phyloP scores from a whole-genome alignment of 2,113 vertebrate species.

The Galeopterus variegatus region DNA sequence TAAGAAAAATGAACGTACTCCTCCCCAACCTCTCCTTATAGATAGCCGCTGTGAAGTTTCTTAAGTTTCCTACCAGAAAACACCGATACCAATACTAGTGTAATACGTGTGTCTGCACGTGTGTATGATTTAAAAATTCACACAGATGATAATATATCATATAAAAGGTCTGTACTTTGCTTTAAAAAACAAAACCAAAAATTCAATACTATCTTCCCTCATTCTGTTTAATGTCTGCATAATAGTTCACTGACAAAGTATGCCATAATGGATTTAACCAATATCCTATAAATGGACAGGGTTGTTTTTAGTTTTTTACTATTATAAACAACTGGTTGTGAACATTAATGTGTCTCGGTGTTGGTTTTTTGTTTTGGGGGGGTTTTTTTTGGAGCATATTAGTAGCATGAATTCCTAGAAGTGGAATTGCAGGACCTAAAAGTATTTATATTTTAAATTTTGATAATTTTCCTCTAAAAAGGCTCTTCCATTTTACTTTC shows the following conservation, averaged over 20 bases:
- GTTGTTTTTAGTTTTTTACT: slow-evolving; percentile 2
- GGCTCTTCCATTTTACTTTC: not conserved
- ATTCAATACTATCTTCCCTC: not conserved
- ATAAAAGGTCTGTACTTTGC: not conserved
- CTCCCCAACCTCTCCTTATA: not conserved
- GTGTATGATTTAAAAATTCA: not conserved
- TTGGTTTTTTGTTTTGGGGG: not conserved
- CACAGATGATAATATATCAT: not conserved
- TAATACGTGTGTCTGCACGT: not conserved
- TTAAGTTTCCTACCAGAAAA: slow-evolving; percentile 23
- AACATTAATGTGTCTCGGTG: not conserved
- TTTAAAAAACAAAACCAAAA: not conserved
- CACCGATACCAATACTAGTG: not conserved
- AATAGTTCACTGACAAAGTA: not conserved
- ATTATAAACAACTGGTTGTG: not conserved
- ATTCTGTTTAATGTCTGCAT: not conserved
- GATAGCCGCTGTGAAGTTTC: not conserved
- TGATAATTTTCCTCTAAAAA: not conserved
- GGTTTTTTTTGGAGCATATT: not conserved
- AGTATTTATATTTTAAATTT: not conserved
- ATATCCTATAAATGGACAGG: not conserved
- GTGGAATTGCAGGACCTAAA: not conserved
- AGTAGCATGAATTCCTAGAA: not conserved
- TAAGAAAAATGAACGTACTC: not conserved
- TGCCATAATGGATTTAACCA: not conserved